Evolutionary conservation across 2,113 vertebrate genomes (phyloP).

Genomic region (Solea senegalensis): DNA sequence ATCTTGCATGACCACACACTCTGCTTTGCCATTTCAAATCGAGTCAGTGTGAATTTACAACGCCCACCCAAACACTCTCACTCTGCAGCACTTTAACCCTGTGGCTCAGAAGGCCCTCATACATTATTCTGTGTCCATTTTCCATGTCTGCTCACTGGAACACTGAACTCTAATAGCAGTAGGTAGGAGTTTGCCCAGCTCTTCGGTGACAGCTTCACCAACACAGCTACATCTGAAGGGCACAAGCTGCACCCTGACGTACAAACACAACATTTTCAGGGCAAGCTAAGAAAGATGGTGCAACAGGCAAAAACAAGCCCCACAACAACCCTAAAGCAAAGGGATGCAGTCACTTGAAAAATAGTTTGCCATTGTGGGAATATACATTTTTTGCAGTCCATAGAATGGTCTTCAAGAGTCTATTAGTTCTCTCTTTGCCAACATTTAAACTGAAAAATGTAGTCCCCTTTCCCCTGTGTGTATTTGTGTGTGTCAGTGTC

Average conservation of each 20-base stretch:
- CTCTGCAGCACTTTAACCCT: constrained; percentile 52
- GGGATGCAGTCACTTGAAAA: constrained; percentile 20
- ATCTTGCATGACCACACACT: neutral
- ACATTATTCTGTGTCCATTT: constrained; percentile 67
- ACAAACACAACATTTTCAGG: constrained; percentile 39
- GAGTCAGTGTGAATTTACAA: constrained; percentile 20
- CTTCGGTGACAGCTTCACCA: constrained; percentile 25
- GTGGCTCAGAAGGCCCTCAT: constrained; percentile 56
- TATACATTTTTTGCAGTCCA: constrained; percentile 22
- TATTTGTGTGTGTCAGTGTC: constrained; percentile 7
- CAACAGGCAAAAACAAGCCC: constrained; percentile 34
- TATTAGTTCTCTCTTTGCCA: constrained; percentile 20
- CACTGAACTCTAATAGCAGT: constrained; percentile 59
- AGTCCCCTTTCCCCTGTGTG: neutral
- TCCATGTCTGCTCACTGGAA: constrained; percentile 43
- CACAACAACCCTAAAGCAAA: constrained; percentile 12
- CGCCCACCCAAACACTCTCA: constrained; percentile 13
- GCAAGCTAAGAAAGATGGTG: constrained; percentile 5
- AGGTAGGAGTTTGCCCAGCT: constrained; percentile 9
- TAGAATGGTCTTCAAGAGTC: constrained; percentile 3
- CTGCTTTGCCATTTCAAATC: constrained; percentile 21
- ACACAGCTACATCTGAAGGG: constrained; percentile 12
- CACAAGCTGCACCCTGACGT: constrained; percentile 3
- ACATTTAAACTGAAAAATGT: constrained; percentile 20
- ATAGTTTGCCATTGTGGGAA: constrained; percentile 7